Evolutionary conservation across 2,888 invertebrate species (phyloP).

Genomic region (Pandemis heparana): DNA sequence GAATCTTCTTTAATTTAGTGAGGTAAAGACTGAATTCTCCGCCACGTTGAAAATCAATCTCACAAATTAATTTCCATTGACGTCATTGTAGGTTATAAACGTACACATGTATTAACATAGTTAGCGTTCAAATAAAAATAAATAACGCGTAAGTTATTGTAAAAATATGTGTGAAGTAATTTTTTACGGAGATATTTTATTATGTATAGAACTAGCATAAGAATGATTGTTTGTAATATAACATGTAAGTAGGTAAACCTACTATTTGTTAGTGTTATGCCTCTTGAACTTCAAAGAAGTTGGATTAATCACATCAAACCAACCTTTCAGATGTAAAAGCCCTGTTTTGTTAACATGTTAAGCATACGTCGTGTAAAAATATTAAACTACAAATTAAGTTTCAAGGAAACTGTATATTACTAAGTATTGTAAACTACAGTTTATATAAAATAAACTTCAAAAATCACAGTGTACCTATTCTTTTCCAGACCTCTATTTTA

Average conservation of each 20-base stretch:
- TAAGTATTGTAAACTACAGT: slow-evolving; percentile 80
- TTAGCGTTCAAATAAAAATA: slow-evolving; percentile 44
- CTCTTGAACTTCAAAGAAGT: slow-evolving; percentile 72
- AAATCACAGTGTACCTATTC: slow-evolving; percentile 2
- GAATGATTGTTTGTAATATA: slow-evolving; percentile 55
- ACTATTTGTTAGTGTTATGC: slow-evolving; percentile 50
- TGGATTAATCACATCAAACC: slow-evolving; percentile 55
- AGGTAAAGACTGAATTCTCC: slow-evolving; percentile 83
- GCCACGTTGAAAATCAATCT: slow-evolving; percentile 57
- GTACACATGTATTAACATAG: slow-evolving; percentile 32
- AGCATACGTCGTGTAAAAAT: slow-evolving; percentile 65
- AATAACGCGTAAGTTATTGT: slow-evolving; percentile 49
- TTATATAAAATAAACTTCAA: slow-evolving; percentile 79
- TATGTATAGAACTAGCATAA: slow-evolving; percentile 59
- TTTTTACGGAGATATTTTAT: slow-evolving; percentile 69
- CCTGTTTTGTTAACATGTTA: slow-evolving; percentile 57
- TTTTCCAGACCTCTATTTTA: neutral
- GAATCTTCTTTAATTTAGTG: slow-evolving; percentile 67
- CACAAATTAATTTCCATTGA: slow-evolving; percentile 48
- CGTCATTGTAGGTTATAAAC: slow-evolving; percentile 34
- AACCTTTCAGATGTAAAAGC: slow-evolving; percentile 52
- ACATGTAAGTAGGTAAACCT: slow-evolving; percentile 54
- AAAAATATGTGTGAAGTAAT: slow-evolving; percentile 59
- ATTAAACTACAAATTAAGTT: slow-evolving; percentile 68
- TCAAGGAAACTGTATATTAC: slow-evolving; percentile 80